Conservation (phyloP, 2,797 vertebrate species). For the Pampus argenteus region DNA sequence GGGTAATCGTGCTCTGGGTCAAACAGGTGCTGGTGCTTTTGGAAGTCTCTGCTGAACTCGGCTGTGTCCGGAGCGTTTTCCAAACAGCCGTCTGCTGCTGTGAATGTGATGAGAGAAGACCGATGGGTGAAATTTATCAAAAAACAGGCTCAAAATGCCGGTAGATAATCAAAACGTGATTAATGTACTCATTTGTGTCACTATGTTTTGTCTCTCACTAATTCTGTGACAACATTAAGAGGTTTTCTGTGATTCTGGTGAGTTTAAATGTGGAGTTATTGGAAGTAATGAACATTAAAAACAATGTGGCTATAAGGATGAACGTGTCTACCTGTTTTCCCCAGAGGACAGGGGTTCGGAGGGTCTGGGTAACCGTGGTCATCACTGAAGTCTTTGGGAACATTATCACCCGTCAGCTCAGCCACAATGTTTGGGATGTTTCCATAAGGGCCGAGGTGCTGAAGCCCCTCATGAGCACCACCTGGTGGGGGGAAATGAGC, state of each 20-base stretch:
- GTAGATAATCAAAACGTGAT: neutral
- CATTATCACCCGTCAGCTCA: constrained; percentile 95
- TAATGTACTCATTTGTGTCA: neutral
- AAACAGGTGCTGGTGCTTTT: constrained; percentile 95
- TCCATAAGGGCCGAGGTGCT: constrained; percentile 96
- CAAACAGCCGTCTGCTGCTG: constrained; percentile 93
- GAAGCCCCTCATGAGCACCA: constrained; percentile 96
- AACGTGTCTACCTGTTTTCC: constrained; percentile 89
- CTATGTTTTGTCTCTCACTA: neutral
- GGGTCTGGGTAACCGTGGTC: constrained; percentile 98
- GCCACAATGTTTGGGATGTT: constrained; percentile 99
- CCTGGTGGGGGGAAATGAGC: constrained; percentile 80
- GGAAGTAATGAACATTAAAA: neutral
- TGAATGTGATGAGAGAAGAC: neutral
- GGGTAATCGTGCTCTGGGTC: constrained; percentile 96
- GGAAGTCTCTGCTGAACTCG: constrained; percentile 96
- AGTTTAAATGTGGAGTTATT: neutral
- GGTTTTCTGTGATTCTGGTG: neutral
- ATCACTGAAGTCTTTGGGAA: constrained; percentile 95
- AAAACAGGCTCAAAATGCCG: neutral
- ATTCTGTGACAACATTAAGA: neutral
- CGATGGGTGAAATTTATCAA: neutral
- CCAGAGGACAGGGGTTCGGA: constrained; percentile 95
- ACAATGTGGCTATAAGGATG: no score
- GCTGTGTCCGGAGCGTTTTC: constrained; percentile 97